Conservation (phyloP, 2,797 vertebrate genomes). For the Malacoctenus gilli region DNA sequence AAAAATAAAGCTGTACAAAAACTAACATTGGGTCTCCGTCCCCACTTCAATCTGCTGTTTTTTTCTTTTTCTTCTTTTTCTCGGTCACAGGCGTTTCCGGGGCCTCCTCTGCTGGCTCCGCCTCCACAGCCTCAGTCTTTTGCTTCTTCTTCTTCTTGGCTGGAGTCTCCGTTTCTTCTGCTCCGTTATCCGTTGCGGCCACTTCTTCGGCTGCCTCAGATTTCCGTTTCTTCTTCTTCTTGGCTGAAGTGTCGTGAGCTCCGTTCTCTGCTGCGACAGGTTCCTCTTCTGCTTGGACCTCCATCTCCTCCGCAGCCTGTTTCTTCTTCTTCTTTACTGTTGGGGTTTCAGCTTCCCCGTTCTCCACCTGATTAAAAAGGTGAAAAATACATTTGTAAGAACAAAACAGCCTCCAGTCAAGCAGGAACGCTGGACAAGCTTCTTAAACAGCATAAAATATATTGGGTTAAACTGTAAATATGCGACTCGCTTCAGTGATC, state of each 20-base stretch:
- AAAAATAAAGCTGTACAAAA: constrained; percentile 70
- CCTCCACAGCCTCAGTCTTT: constrained; percentile 51
- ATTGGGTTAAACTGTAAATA: too few relatives aligned
- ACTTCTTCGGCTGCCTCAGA: constrained; percentile 2
- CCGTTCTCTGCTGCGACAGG: constrained; percentile 64
- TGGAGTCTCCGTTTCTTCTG: constrained; percentile 21
- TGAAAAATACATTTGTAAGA: too few relatives aligned
- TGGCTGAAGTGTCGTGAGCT: constrained; percentile 50
- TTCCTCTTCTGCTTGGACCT: constrained; percentile 38
- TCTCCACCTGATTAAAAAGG: constrained; percentile 37
- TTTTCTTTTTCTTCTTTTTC: constrained; percentile 77
- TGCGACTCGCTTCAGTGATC: constrained; percentile 84
- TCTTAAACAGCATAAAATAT: too few relatives aligned
- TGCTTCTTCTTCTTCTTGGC: constrained; percentile 74
- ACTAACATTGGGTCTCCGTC: constrained; percentile 31
- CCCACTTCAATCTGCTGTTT: constrained; percentile 20
- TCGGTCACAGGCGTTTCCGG: constrained; percentile 17
- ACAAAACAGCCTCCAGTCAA: too few relatives aligned
- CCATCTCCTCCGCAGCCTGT: constrained; percentile 25
- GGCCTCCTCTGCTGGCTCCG: constrained; percentile 51
- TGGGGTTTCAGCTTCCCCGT: constrained; percentile 37
- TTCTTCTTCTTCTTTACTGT: constrained; percentile 78
- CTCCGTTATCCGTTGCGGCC: constrained; percentile 47
- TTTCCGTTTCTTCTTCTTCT: constrained; percentile 74
- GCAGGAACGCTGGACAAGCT: too few relatives aligned